Percentiles rank a stretch among this genome's conserved stretches.
Evolutionary conservation across 1,140 invertebrate genomes (phyloP).

Genomic region (Hylaeus anthracinus): DNA sequence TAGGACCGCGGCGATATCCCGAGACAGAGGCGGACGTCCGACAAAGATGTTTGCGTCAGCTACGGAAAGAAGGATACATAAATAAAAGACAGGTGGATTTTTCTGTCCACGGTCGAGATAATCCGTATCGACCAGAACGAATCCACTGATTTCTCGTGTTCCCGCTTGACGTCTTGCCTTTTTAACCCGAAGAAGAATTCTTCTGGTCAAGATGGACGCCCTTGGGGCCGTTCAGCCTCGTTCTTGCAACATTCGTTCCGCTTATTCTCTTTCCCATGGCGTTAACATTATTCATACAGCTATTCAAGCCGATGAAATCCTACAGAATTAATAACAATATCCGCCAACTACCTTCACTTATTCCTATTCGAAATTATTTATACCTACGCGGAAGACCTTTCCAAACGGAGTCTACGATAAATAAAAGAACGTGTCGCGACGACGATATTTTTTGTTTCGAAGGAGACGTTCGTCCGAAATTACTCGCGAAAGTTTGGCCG

Average conservation of each 20-base stretch:
- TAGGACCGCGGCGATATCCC: constrained; percentile 49
- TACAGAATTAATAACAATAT: background rate
- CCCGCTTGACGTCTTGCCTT: constrained; percentile 39
- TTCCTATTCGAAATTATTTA: too few relatives aligned
- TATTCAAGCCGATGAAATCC: background rate
- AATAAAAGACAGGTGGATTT: constrained; percentile 65
- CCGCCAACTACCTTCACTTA: background rate
- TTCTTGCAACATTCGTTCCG: background rate
- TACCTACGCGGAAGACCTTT: too few relatives aligned
- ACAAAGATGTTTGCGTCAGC: constrained; percentile 54
- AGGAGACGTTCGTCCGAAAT: background rate
- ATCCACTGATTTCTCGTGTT: constrained; percentile 45
- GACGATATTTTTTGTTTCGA: too few relatives aligned
- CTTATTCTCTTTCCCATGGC: background rate
- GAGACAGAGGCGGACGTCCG: constrained; percentile 25
- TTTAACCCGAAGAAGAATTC: constrained; percentile 22
- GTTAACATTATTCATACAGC: background rate
- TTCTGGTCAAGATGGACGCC: constrained; percentile 3
- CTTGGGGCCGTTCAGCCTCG: background rate
- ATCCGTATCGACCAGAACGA: constrained; percentile 48
- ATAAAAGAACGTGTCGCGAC: too few relatives aligned
- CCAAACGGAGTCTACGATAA: too few relatives aligned
- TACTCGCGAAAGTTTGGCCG: background rate
- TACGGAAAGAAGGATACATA: constrained; percentile 58
- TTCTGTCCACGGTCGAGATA: constrained; percentile 52